These are phyloP conservation scores for Mycalesis mineus DNA, from an alignment of 2,888 invertebrate genomes.

Conservation along the genomic window DNA sequence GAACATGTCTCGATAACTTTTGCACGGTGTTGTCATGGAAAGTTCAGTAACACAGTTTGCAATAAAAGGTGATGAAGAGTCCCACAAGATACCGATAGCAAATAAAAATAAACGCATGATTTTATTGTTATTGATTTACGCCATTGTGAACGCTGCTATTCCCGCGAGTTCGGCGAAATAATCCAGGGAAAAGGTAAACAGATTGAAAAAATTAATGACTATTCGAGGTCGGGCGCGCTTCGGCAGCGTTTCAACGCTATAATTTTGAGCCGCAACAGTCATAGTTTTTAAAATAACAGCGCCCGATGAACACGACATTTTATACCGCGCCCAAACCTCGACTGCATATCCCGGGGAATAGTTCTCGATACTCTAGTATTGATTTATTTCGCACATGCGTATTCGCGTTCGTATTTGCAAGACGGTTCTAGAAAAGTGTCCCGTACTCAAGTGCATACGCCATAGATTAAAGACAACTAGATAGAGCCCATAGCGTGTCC, in stretches of 20 bases:
- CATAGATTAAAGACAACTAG: too few relatives aligned
- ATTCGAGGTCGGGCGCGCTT: background rate
- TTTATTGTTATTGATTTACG: constrained; percentile 7
- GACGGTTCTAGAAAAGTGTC: background rate
- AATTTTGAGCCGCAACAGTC: background rate
- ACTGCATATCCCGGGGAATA: background rate
- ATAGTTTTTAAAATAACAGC: background rate
- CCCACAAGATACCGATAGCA: background rate
- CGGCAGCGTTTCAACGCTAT: background rate
- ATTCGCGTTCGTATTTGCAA: background rate
- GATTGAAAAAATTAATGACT: constrained; percentile 16
- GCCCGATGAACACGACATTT: constrained; percentile 16
- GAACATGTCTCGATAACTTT: background rate
- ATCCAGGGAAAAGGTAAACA: constrained; percentile 16
- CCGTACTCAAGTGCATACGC: too few relatives aligned
- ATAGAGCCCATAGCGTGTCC: too few relatives aligned
- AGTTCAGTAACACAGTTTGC: background rate
- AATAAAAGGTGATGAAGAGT: background rate
- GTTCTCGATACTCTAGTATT: background rate
- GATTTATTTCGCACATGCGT: background rate
- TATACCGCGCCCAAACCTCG: background rate
- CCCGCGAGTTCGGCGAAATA: constrained; percentile 18
- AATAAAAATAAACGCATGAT: constrained; percentile 1
- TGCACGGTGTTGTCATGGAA: background rate
- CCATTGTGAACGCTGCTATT: constrained; percentile 17